Base-by-base conservation (phyloP, 1,140 invertebrate genomes). In the Cryptotermes secundus region DNA sequence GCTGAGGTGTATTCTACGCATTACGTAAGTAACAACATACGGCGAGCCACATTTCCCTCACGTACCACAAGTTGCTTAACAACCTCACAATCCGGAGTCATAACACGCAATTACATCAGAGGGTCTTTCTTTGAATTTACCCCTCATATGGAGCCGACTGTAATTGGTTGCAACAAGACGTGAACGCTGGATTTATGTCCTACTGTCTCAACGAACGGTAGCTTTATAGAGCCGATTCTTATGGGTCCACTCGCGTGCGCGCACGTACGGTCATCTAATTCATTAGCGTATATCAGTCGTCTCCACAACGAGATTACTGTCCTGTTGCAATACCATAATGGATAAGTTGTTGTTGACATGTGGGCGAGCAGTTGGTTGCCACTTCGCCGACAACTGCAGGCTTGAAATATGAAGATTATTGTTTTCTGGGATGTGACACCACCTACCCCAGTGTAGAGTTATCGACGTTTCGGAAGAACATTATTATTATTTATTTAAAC, bases 211-310 rank as follows among this genome's bases (percentile, higher is more conserved):
- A n/a, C 9, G 26, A 72, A 72, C 59, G 31, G 26, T n/a, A 31
- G 59, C 59, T 31, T 72, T n/a, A 26, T n/a, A n/a, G 31, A 31
- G 31, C 26, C 26, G 26, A 72, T 72, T 72, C 0, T 31, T 31
- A 14, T 10, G 9, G 59, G 26, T 22, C 14, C 45, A 16, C 45
- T 49, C 14, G 3, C 12, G 45, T 49, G 45, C 19, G 45, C 59
- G 59, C 59, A 72, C 59, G 26, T 72, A 72, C 4, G 6, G n/a
- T 16, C 59, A 31, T 31, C 59, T 26, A 72, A 72, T 72, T 72
- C 59, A 72, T 72, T 72, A 72, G n/a, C n/a, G 59, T 72, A 72
- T 72, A 31, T 72, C 59, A 72, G 12, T 72, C 59, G 59, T 72
- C 26, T 31, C 26, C 26, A 31, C 26, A 72, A 72, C 59, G 31